Base-by-base conservation (phyloP, 1,140 invertebrate genomes). In the Palaemon carinicauda region DNA sequence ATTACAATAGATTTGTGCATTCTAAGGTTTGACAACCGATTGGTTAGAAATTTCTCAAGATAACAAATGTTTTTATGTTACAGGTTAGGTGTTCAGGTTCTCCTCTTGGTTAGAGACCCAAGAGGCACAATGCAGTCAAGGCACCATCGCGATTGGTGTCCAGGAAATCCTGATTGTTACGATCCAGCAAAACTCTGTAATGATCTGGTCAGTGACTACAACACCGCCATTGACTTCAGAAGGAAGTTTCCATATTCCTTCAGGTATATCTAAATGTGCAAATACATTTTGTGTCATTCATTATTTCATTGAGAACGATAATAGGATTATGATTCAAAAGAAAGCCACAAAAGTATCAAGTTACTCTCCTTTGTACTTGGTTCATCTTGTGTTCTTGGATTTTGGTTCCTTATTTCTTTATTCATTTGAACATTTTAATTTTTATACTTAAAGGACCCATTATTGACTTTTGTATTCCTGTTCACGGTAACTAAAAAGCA, bases 91-190 rank as follows among this genome's bases (percentile, higher is more conserved):
- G 91, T 96, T 85, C 94, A 95, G 91, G 93, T 97, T 80, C 91
- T 97, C 80, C 92, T 96, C 19, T 91, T 97, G 87, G 94, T 97
- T 53, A 93, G 96, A 65, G 97, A 97, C 92, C 97, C 96, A 14
- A 93, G 96, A 60, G 96, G 96, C 21, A 96, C 95, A 71, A 92
- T 97, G 91, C 96, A 97, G 91, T 97, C 96, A 0, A 92, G 97
- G 54, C 94, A 95, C 84, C 96, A 97, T 91, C 93, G 96, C 4
- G 94, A 94, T 75, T 97, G 96, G 95, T 98, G 96, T 91, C 95
- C 94, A 0, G 94, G 94, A n/a, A 93, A 94, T 84, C 94, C 95
- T 9, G 96, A 97, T 91, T 98, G 96, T 91, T 94, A 94, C 90
- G 93, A 96, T 90, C 94, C 96, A 0, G 91, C 92, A 29, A 91